Percentiles rank a stretch among this genome's conserved stretches.
Evolutionary conservation across 2,888 invertebrate genomes (phyloP).

Genomic region (Hirtodrosophila histrioides): DNA sequence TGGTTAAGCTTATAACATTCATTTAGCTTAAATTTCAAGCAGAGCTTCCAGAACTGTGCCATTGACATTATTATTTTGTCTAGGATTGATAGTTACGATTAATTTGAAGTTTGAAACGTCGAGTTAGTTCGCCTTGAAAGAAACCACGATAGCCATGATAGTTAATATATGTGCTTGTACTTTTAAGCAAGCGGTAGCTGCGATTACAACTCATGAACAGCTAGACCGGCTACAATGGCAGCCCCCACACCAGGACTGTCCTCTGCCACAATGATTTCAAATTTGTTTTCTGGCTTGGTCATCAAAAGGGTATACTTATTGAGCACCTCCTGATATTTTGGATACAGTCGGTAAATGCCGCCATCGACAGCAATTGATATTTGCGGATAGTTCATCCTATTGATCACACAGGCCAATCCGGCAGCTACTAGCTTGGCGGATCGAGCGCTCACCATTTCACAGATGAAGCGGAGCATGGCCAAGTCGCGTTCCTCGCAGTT

Average conservation of each 20-base stretch:
- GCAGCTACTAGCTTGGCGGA: conserved; percentile 97
- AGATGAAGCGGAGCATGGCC: conserved; percentile 93
- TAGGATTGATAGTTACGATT: no score
- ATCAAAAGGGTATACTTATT: conserved; percentile 23
- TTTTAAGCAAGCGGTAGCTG: no score
- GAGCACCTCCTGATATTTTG: conserved; percentile 39
- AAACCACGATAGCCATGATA: no score
- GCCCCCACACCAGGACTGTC: conserved; percentile 72
- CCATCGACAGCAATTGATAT: conserved; percentile 59
- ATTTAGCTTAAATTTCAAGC: no score
- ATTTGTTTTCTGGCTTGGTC: conserved; percentile 26
- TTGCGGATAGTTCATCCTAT: conserved; percentile 41
- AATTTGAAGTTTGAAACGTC: no score
- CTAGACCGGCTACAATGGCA: conserved; percentile 85
- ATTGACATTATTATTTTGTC: no score
- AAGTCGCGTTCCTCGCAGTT: conserved; percentile 93
- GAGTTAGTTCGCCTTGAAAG: no score
- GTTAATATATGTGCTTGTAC: no score
- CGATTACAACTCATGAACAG: conserved; percentile 85
- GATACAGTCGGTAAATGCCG: conserved; percentile 60
- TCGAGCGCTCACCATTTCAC: conserved; percentile 93
- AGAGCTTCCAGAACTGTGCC: no score
- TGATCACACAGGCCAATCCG: conserved; percentile 87
- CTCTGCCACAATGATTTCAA: conserved; percentile 48
- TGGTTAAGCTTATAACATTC: no score